Conservation (phyloP, 1,140 invertebrate species). For the Trichogramma pretiosum region DNA sequence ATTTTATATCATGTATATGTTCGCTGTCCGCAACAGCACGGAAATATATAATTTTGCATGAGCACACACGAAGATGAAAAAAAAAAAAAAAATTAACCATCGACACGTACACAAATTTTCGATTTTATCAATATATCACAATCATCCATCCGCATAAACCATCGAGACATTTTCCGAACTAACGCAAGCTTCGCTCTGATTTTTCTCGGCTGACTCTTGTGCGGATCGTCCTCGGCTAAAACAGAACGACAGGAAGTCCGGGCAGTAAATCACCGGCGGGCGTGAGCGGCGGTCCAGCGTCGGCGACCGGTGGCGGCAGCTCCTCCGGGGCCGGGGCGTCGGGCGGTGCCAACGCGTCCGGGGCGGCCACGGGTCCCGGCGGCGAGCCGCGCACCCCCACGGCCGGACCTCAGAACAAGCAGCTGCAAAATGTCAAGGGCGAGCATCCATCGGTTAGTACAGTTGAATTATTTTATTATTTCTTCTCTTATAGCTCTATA, state of each 20-base stretch:
- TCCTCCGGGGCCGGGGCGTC: constrained; percentile 34
- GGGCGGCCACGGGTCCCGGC: constrained; percentile 33
- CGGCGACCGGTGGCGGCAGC: constrained; percentile 30
- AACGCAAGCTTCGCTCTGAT: too few relatives aligned
- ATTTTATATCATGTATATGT: too few relatives aligned
- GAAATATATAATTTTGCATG: too few relatives aligned
- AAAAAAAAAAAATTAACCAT: too few relatives aligned
- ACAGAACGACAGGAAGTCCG: constrained; percentile 60
- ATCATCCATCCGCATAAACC: too few relatives aligned
- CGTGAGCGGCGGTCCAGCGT: constrained; percentile 26
- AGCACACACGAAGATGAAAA: too few relatives aligned
- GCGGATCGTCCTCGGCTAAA: too few relatives aligned
- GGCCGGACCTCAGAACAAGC: constrained; percentile 58
- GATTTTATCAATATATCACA: too few relatives aligned
- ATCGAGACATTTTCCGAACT: constrained; percentile 1
- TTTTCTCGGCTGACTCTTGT: too few relatives aligned
- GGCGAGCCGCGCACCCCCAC: constrained; percentile 58
- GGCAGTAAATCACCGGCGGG: constrained; percentile 58
- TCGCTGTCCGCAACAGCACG: too few relatives aligned
- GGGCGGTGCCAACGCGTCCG: constrained; percentile 43
- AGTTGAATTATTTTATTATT: constrained; percentile 1
- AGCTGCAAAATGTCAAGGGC: constrained; percentile 68
- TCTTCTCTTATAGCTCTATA: too few relatives aligned
- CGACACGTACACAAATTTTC: too few relatives aligned
- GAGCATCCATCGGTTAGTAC: constrained; percentile 67